Evolutionary conservation across 2,888 invertebrate genomes (phyloP), one percentile per base, ranked within the genome.

Genomic region (Ophion slaviceki): DNA sequence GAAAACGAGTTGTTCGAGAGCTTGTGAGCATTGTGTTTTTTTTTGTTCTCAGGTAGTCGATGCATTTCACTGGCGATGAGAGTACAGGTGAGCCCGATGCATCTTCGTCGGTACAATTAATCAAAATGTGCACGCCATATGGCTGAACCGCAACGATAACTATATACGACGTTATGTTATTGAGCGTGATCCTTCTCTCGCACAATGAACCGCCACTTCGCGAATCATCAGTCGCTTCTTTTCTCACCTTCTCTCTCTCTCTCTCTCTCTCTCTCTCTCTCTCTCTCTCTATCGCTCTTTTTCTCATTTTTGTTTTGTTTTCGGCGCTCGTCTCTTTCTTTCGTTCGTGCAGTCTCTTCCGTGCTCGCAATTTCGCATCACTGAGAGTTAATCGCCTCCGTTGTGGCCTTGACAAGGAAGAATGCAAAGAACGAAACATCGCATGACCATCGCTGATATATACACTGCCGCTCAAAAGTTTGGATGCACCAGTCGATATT

Each of bases 121-220:
- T 90, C 90, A 91, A 90, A 80, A 89, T 14, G 14, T 87, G 86
- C 87, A 82, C 88, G 91, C 91, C 90, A 90, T 91, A 91, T 90
- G 91, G 91, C 84, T 80, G 87, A 81, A 86, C 85, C 71, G 83
- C 81, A 84, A 88, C 88, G 71, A 89, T 82, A 74, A n/a, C 75
- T 17, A 53, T 75, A 45, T 67, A 53, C 80, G 67, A 75, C 68
- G 83, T 86, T 53, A 17, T 84, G 78, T 85, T 85, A 82, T 85
- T 82, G 79, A 75, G 79, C 82, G 70, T 53, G 75, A 82, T 57
- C 53, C 70, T 7, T 45, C 74, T 82, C 79, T 66, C 81, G 62
- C 74, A 85, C 85, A 85, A 82, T 85, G 74, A 79, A 82, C 17
- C 14, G 53, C 66, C 78, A 77, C 84, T 68, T 68, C 62, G 79